Evolutionary conservation across 2,888 invertebrate species (phyloP).

Genomic region (Machimus atricapillus): DNA sequence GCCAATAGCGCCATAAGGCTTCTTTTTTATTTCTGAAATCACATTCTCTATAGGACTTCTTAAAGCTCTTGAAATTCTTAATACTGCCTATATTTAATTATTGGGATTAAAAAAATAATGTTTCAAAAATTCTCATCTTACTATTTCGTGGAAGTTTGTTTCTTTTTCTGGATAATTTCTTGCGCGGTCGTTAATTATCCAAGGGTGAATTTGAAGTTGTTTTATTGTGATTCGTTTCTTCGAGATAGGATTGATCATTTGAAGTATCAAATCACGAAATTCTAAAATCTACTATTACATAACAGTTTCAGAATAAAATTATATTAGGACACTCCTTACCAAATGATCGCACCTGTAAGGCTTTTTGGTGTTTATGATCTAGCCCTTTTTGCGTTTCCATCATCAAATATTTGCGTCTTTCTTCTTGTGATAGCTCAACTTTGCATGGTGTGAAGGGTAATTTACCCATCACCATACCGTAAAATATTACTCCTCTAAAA

Average conservation of each 20-base stretch:
- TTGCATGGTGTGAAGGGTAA: constrained; percentile 69
- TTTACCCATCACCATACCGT: constrained; percentile 77
- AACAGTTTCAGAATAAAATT: constrained; percentile 9
- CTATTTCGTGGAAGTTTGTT: constrained; percentile 46
- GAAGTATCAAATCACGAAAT: constrained; percentile 49
- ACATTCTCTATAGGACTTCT: constrained; percentile 63
- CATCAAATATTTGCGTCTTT: constrained; percentile 69
- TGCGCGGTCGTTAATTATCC: constrained; percentile 47
- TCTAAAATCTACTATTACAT: constrained; percentile 39
- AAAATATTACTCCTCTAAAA: constrained; percentile 74
- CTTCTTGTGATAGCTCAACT: constrained; percentile 63
- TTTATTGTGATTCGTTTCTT: constrained; percentile 49
- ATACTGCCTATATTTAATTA: constrained; percentile 40
- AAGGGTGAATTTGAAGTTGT: constrained; percentile 49
- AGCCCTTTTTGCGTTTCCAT: constrained; percentile 73
- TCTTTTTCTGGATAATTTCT: constrained; percentile 47
- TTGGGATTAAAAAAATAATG: background rate
- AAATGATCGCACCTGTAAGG: constrained; percentile 50
- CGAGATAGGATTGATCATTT: constrained; percentile 50
- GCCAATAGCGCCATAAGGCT: constrained; percentile 67
- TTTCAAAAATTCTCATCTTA: background rate
- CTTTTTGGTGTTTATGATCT: constrained; percentile 66
- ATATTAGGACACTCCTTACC: constrained; percentile 38
- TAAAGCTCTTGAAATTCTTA: constrained; percentile 64
- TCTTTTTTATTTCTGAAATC: constrained; percentile 64